Evolutionary conservation across 1,140 invertebrate genomes (phyloP), one percentile per base, ranked within the genome.

Genomic region (Rhagoletis pomonella): DNA sequence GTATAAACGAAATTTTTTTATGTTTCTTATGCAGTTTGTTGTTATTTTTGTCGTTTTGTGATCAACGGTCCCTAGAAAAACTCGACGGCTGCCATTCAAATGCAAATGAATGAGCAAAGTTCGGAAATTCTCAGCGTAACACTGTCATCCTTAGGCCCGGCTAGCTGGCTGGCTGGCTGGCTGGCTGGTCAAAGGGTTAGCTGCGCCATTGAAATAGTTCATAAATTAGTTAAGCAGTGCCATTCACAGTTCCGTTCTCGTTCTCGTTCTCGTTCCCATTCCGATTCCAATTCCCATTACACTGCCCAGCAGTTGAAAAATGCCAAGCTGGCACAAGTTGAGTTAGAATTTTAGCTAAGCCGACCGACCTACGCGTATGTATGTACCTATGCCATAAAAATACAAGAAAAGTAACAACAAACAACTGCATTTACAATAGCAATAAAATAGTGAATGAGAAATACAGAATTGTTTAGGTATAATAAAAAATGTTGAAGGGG

Each of bases 401-500:
- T 81, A 50, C 50, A 81, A 81, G 73, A 55, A 81, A 6, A 55
- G 17, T 5, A 81, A 81, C 73, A 81, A 81, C 73, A 29, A 29
- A 29, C 29, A 73, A 73, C 67, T 73, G 50, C 47, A n/a, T 55
- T 55, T 81, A 81, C 73, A 81, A 81, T 81, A 55, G 73, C 73
- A 81, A 81, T 81, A 81, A 81, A 81, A 50, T 58, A 81, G 73
- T 58, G 73, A 81, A 81, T 81, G 73, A 81, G 73, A 81, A 81
- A 47, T 81, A 81, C 73, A 55, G 29, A 81, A 81, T 81, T 58
- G 73, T 77, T n/a, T 77, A 29, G 10, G 39, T 42, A n/a, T n/a
- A 73, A 73, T 73, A 29, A 81, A 81, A 55, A 81, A 81, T 55
- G 73, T 42, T 81, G 73, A 81, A 81, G 55, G 73, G 73, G 67